phyloP scores from a whole-genome alignment of 1,140 invertebrate species.

The Plutomurus gul region DNA sequence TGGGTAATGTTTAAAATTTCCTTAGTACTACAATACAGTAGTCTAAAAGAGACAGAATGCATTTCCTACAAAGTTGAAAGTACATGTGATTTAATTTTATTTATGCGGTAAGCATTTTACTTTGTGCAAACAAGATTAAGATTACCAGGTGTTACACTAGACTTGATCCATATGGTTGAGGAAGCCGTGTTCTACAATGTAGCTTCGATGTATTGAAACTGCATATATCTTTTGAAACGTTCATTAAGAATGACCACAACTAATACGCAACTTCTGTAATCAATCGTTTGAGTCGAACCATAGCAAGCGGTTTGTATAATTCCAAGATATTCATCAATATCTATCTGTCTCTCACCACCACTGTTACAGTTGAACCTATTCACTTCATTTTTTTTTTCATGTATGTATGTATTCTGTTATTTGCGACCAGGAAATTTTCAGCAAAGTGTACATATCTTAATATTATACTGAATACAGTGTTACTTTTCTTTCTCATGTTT shows the following conservation, averaged over 20 bases:
- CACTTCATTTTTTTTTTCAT: no score
- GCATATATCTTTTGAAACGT: no score
- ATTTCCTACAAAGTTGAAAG: not conserved
- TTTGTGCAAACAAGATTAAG: slow-evolving; percentile 14
- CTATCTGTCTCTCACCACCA: no score
- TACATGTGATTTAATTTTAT: not conserved
- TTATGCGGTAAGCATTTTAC: not conserved
- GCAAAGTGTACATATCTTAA: no score
- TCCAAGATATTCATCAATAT: not conserved
- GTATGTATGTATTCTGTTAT: no score
- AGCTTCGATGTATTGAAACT: no score
- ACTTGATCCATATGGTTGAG: not conserved
- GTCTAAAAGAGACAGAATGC: not conserved
- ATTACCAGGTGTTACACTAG: not conserved
- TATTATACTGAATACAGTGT: no score
- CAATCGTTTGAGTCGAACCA: slow-evolving; percentile 10
- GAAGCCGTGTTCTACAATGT: not conserved
- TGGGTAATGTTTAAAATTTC: no score
- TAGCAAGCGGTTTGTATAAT: slow-evolving; percentile 4
- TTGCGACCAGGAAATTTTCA: no score
- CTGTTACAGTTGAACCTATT: no score
- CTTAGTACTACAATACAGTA: no score
- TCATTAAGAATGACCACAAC: not conserved
- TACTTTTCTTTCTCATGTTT: no score
- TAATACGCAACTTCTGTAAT: not conserved